A percentile compares a stretch with the other conserved stretches of the same genome.
Evolutionary conservation across 2,888 invertebrate species (phyloP).

Genomic region (Osmoderma eremita): DNA sequence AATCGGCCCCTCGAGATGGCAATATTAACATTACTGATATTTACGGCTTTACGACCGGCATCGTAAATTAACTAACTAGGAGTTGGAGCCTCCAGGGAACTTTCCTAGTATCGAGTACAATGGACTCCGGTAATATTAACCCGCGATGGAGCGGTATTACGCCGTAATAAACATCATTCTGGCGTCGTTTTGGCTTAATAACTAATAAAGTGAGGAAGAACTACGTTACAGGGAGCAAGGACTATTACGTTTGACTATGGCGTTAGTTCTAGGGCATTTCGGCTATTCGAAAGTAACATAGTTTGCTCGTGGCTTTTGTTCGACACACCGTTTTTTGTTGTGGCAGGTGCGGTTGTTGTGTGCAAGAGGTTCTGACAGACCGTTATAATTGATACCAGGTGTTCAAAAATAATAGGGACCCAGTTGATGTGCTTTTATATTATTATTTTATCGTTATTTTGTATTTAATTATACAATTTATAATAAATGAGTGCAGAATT

Average conservation of each 20-base stretch:
- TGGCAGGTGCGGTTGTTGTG: constrained; percentile 5
- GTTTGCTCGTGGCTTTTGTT: constrained; percentile 8
- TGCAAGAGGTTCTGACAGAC: constrained; percentile 5
- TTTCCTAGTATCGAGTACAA: neutral
- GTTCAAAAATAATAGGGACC: neutral
- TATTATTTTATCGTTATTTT: no score
- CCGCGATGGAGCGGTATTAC: constrained; percentile 8
- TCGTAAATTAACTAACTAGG: constrained; percentile 30
- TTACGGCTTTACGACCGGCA: constrained; percentile 14
- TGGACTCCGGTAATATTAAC: constrained; percentile 15
- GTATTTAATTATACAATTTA: no score
- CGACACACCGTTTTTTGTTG: constrained; percentile 6
- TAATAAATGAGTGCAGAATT: no score
- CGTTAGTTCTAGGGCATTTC: no score
- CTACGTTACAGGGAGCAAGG: no score
- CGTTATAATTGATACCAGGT: constrained; percentile 29
- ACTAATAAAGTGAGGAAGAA: constrained; percentile 5
- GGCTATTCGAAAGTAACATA: no score
- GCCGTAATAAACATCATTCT: constrained; percentile 1
- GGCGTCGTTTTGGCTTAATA: neutral
- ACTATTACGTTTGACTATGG: no score
- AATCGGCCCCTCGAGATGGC: constrained; percentile 19
- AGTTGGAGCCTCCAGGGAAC: constrained; percentile 23
- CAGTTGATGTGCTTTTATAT: neutral
- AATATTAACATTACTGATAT: constrained; percentile 34